These are phyloP conservation scores for Mimachlamys varia DNA, from an alignment of 2,888 invertebrate species.

Conservation along the genomic window DNA sequence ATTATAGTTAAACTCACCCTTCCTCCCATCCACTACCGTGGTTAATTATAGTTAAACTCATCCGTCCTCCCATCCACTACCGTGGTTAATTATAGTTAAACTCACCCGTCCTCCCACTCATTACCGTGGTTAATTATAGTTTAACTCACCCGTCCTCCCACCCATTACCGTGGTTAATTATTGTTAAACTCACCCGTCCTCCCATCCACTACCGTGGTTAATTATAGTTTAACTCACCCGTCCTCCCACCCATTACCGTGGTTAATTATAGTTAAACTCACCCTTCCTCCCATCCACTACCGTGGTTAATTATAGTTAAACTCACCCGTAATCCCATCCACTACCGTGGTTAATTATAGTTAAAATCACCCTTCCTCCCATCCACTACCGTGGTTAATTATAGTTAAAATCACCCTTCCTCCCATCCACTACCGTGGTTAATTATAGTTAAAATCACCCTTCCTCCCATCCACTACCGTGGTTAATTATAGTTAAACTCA, in stretches of 20 bases:
- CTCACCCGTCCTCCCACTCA: conserved; percentile 60
- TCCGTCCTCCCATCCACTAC: too few species aligned
- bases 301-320: too few species aligned
- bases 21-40: conserved; percentile 54
- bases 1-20: conserved; percentile 50
- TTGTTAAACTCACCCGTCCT: conserved; percentile 53
- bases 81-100: not conserved
- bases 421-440: too few species aligned
- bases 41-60: too few species aligned
- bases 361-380: conserved; percentile 58
- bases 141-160: too few species aligned
- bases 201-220: conserved; percentile 52
- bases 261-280: conserved; percentile 42
- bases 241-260: too few species aligned
- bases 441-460: conserved; percentile 50
- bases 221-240: too few species aligned
- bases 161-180: too few species aligned
- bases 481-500: too few species aligned
- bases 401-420: too few species aligned
- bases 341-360: not conserved
- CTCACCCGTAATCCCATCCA: too few species aligned
- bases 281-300: conserved; percentile 57
- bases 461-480: conserved; percentile 54
- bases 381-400: conserved; percentile 46
- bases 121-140: conserved; percentile 40